phyloP scores from a whole-genome alignment of 1,140 invertebrate species.

The Grapholita molesta region DNA sequence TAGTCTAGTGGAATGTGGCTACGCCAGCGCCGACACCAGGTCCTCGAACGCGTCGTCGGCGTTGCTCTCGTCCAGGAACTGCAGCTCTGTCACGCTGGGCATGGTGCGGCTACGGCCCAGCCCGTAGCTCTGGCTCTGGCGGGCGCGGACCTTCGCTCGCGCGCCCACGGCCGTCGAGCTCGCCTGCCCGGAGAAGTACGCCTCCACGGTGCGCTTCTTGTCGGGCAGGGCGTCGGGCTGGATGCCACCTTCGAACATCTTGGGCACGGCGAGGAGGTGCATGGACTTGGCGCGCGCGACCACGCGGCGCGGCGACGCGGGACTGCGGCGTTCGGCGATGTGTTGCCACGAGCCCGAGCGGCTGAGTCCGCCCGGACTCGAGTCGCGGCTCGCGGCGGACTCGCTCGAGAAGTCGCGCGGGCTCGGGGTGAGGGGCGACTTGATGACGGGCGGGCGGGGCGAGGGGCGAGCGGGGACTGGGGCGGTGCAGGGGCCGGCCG shows the following conservation, averaged over 20 bases:
- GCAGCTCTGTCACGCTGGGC: conserved; percentile 81
- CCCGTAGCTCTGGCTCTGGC: conserved; percentile 75
- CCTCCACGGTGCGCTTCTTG: conserved; percentile 88
- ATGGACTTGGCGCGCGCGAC: conserved; percentile 85
- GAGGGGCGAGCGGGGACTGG: conserved; percentile 16
- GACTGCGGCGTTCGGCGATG: conserved; percentile 57
- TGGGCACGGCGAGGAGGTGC: conserved; percentile 84
- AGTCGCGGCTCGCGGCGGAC: conserved; percentile 52
- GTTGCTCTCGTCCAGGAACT: conserved; percentile 83
- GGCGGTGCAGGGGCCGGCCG: conserved; percentile 34
- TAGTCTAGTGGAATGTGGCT: conserved; percentile 68
- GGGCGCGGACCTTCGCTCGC: conserved; percentile 47
- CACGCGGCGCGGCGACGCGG: conserved; percentile 62
- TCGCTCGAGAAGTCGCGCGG: conserved; percentile 44
- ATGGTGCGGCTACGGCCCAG: conserved; percentile 86
- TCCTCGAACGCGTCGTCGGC: conserved; percentile 88
- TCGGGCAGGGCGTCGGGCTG: conserved; percentile 84
- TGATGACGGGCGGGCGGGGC: conserved; percentile 33
- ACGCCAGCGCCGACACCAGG: conserved; percentile 81
- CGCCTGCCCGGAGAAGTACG: conserved; percentile 83
- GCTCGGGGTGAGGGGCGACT: conserved; percentile 51
- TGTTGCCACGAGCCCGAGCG: conserved; percentile 92
- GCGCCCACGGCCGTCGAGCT: conserved; percentile 54
- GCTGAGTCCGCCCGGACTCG: conserved; percentile 75
- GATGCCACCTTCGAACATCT: conserved; percentile 88